phyloP scores from a whole-genome alignment of 2,797 vertebrate genomes.

The Calcarius lapponicus region DNA sequence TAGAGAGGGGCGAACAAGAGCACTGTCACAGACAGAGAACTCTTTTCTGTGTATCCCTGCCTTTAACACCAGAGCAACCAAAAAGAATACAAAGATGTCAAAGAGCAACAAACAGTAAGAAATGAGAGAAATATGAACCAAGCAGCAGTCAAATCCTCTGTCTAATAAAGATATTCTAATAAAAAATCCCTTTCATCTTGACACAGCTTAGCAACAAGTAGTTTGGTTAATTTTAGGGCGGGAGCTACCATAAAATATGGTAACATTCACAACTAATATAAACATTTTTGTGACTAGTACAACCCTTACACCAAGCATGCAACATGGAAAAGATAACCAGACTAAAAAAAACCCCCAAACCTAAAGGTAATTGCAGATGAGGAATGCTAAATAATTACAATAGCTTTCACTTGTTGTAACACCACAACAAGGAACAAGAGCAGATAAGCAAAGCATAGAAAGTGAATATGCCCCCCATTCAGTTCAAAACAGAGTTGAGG shows the following conservation, averaged over 20 bases:
- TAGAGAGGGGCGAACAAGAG: neutral
- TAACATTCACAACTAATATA: neutral
- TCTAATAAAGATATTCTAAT: neutral
- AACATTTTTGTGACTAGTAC: neutral
- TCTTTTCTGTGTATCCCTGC: neutral
- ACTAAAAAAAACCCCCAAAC: neutral
- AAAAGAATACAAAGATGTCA: neutral
- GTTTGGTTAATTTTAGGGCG: neutral
- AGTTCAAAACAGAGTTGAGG: neutral
- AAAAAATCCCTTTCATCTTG: neutral
- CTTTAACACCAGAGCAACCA: neutral
- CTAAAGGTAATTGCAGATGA: neutral
- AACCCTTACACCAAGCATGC: neutral
- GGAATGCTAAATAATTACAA: slow-evolving; percentile 30
- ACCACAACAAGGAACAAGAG: slow-evolving; percentile 11
- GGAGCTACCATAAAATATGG: neutral
- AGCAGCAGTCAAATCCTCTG: neutral
- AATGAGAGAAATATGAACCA: neutral
- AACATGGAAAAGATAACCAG: neutral
- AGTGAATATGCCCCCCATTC: neutral
- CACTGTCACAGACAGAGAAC: neutral
- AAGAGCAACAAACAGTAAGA: neutral
- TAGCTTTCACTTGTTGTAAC: neutral
- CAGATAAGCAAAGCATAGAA: slow-evolving; percentile 30
- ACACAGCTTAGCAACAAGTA: neutral